These are phyloP conservation scores for Epizoanthus rinbou DNA, from an alignment of 92 coral and sea anemone species.

Conservation along the genomic window DNA sequence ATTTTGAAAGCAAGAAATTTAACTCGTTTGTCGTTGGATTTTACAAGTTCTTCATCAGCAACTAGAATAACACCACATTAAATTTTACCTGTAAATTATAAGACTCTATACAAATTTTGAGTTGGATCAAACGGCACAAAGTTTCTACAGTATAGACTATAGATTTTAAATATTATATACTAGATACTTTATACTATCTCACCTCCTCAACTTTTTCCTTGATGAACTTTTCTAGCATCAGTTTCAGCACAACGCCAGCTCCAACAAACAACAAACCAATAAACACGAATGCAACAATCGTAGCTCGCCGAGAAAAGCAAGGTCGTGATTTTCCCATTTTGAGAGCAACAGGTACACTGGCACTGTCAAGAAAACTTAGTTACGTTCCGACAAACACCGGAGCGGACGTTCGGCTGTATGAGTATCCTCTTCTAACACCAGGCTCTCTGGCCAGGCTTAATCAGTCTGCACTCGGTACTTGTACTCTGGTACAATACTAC, in stretches of 20 bases:
- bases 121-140: no score
- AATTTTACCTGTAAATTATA: no score
- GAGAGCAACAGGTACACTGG: neutral
- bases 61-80: no score
- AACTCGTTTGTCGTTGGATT: no score
- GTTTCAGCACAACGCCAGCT: slow-evolving; percentile 19
- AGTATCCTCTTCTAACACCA: neutral
- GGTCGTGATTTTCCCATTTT: neutral
- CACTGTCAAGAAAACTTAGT: neutral
- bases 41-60: no score
- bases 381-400: neutral
- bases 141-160: no score
- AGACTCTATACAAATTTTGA: no score
- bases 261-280: slow-evolving; percentile 7
- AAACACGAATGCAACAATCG: slow-evolving; percentile 7
- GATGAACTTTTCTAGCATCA: slow-evolving; percentile 12
- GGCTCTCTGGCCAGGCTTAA: neutral
- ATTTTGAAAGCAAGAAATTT: no score
- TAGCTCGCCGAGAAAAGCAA: slow-evolving; percentile 6
- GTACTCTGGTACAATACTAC: neutral
- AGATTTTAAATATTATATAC: neutral
- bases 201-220: slow-evolving; percentile 24
- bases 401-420: no score
- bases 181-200: neutral
- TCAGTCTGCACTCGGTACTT: neutral